Conservation (phyloP, 92 coral and sea anemone species). For the Siderastrea radians region DNA sequence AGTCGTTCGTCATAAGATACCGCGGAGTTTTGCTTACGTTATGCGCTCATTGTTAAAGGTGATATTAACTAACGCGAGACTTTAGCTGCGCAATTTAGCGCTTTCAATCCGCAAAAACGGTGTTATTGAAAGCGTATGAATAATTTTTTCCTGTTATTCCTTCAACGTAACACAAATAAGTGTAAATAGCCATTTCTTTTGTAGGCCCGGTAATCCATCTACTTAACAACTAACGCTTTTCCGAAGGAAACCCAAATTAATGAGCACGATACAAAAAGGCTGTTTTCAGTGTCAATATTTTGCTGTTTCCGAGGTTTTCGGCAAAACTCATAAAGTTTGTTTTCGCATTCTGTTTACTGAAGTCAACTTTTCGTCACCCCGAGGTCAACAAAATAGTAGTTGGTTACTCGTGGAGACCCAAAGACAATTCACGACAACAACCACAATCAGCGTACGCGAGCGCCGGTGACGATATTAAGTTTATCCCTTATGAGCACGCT, state of each 20-base stretch:
- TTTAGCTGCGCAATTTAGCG: background rate
- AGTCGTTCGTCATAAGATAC: slow-evolving; percentile 3
- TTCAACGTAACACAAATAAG: background rate
- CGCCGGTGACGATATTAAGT: slow-evolving; percentile 7
- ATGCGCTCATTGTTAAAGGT: background rate
- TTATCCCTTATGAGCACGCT: background rate
- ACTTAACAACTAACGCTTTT: background rate
- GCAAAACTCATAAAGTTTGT: slow-evolving; percentile 37
- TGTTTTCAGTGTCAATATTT: slow-evolving; percentile 45
- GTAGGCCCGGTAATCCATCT: background rate
- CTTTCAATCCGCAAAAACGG: background rate
- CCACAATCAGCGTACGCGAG: background rate
- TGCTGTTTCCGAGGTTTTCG: slow-evolving; percentile 1
- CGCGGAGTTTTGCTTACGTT: background rate
- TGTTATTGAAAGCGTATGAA: background rate
- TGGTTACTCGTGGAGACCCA: slow-evolving; percentile 16
- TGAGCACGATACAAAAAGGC: background rate
- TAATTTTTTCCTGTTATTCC: background rate
- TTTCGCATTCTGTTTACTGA: slow-evolving; percentile 32
- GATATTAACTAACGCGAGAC: background rate
- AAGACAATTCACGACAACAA: background rate
- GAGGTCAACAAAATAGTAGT: slow-evolving; percentile 29
- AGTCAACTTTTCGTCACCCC: slow-evolving; percentile 32
- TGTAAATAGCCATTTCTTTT: background rate
- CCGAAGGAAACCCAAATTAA: background rate